Percentiles rank a stretch among this genome's conserved stretches.
Evolutionary conservation across 2,113 vertebrate genomes (phyloP).

Genomic region (Odobenus rosmarus): DNA sequence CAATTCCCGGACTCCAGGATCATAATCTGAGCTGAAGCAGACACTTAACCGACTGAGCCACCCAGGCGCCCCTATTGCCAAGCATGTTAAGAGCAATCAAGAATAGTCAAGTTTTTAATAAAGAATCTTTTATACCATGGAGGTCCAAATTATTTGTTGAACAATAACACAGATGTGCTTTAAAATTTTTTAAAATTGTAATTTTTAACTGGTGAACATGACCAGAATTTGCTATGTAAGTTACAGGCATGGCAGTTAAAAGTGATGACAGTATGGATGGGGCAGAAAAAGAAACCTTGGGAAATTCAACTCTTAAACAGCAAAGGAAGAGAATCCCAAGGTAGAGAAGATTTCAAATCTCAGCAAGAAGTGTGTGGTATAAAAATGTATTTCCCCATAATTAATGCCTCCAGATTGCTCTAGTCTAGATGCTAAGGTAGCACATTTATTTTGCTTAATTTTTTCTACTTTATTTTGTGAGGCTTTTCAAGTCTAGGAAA

Average conservation of each 20-base stretch:
- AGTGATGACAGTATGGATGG: background rate
- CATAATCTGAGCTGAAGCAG: background rate
- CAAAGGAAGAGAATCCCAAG: background rate
- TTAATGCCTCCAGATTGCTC: background rate
- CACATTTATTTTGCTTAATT: conserved; percentile 30
- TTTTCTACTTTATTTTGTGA: background rate
- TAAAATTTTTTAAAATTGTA: background rate
- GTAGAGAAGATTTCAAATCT: background rate
- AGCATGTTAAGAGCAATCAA: background rate
- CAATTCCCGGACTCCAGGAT: background rate
- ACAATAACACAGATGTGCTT: background rate
- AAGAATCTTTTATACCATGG: background rate
- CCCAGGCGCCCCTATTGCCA: background rate
- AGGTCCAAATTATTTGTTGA: background rate
- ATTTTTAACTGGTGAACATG: background rate
- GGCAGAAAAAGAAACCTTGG: background rate
- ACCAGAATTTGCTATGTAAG: background rate
- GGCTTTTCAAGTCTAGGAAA: background rate
- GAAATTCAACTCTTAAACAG: background rate
- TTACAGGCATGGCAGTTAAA: background rate
- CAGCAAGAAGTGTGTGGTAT: background rate
- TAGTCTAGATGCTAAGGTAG: background rate
- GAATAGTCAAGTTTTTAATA: background rate
- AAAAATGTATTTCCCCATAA: background rate
- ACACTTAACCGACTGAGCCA: too few species aligned